Evolutionary conservation across 2,888 invertebrate genomes (phyloP).

Genomic region (Ichneumoninae sp.): DNA sequence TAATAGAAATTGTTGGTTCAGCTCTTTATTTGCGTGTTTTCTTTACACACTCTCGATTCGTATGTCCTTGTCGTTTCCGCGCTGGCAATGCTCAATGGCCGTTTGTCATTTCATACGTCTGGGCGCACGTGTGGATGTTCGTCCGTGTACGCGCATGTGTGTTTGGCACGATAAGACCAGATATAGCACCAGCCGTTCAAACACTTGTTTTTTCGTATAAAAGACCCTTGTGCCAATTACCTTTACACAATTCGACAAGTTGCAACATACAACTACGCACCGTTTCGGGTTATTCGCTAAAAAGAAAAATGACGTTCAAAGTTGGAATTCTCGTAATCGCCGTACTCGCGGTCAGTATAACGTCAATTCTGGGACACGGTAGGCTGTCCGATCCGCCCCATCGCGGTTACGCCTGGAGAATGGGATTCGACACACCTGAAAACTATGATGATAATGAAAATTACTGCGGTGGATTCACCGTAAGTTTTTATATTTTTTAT

Average conservation of each 20-base stretch:
- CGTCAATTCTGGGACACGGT: slow-evolving; percentile 55
- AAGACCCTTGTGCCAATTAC: not conserved
- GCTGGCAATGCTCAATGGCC: too few species aligned
- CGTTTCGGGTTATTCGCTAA: not conserved
- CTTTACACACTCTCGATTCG: too few species aligned
- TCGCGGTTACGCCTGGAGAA: slow-evolving; percentile 61
- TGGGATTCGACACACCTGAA: slow-evolving; percentile 51
- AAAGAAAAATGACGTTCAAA: slow-evolving; percentile 16
- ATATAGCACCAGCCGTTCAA: not conserved
- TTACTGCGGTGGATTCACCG: slow-evolving; percentile 60
- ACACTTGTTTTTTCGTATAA: slow-evolving; percentile 14
- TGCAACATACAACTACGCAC: not conserved
- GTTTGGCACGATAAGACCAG: not conserved
- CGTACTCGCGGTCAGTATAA: slow-evolving; percentile 15
- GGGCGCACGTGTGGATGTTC: too few species aligned
- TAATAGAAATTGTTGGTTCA: not conserved
- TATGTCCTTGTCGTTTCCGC: too few species aligned
- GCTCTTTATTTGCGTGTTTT: not conserved
- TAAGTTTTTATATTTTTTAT: slow-evolving; percentile 27
- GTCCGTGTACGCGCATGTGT: too few species aligned
- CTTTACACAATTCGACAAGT: slow-evolving; percentile 2
- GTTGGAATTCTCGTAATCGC: not conserved
- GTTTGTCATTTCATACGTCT: too few species aligned
- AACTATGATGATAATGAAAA: slow-evolving; percentile 60
- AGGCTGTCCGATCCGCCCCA: slow-evolving; percentile 58